phyloP scores from a whole-genome alignment of 2,113 vertebrate species.

The Ovis aries region DNA sequence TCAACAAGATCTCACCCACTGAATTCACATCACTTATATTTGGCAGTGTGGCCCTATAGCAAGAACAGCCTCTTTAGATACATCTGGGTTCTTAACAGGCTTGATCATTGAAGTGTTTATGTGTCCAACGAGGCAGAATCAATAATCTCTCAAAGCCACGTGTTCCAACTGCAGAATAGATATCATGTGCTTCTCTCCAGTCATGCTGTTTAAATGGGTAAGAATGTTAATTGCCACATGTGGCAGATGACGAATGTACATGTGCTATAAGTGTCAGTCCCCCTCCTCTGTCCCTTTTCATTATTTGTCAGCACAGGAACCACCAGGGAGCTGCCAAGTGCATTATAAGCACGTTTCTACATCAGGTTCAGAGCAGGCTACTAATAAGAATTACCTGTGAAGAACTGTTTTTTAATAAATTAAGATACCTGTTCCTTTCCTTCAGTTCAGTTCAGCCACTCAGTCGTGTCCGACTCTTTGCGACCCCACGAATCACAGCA shows the following conservation, averaged over 20 bases:
- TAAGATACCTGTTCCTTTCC: neutral
- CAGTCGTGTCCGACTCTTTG: too few species aligned
- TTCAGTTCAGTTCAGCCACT: too few species aligned
- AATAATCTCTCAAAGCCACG: neutral
- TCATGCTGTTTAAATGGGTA: neutral
- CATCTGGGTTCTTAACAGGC: neutral
- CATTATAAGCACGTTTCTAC: neutral
- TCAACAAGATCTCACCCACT: neutral
- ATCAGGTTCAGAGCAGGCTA: neutral
- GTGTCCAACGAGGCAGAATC: neutral
- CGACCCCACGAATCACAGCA: too few species aligned
- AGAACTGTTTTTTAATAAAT: neutral
- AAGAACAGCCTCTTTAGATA: neutral
- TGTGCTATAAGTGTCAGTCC: too few species aligned
- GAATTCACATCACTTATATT: neutral
- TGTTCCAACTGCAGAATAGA: neutral
- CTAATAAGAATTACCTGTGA: neutral
- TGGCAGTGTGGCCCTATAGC: neutral
- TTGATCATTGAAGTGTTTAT: neutral
- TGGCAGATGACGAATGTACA: too few species aligned
- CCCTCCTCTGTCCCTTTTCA: fast-evolving
- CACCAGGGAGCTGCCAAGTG: fast-evolving
- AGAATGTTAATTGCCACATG: neutral
- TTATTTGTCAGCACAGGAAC: neutral
- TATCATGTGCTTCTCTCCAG: neutral